phyloP scores from a whole-genome alignment of 2,888 invertebrate species.

The Slavum lentiscoides region DNA sequence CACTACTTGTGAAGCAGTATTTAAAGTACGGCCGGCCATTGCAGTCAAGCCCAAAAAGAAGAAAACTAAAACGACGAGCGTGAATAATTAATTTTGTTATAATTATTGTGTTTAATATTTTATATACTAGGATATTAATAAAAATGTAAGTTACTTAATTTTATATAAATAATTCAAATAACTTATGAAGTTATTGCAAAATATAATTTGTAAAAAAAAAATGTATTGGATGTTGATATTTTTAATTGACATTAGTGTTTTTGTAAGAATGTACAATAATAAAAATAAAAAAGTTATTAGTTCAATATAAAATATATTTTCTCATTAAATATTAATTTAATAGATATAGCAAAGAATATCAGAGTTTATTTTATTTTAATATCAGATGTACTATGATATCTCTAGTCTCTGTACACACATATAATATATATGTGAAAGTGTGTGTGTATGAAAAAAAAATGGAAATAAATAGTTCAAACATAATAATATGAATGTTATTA shows the following conservation, averaged over 20 bases:
- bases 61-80: constrained; percentile 65
- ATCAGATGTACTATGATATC: not conserved
- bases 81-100: constrained; percentile 32
- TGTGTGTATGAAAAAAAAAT: not conserved
- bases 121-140: not conserved
- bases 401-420: not conserved
- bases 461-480: not conserved
- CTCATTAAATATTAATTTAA: too few relatives aligned
- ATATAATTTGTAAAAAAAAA: too few relatives aligned
- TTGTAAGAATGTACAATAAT: not conserved
- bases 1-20: constrained; percentile 93
- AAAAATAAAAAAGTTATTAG: not conserved
- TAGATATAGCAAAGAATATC: not conserved
- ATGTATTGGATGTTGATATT: not conserved
- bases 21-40: constrained; percentile 83
- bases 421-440: too few relatives aligned
- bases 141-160: not conserved
- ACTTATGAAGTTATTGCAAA: too few relatives aligned
- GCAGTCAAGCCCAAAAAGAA: constrained; percentile 80
- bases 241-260: not conserved
- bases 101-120: not conserved
- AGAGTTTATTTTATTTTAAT: not conserved
- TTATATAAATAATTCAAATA: too few relatives aligned
- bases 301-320: not conserved
- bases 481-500: not conserved